Conservation (phyloP, 2,888 invertebrate species). For the Trichopoda pennipes region DNA sequence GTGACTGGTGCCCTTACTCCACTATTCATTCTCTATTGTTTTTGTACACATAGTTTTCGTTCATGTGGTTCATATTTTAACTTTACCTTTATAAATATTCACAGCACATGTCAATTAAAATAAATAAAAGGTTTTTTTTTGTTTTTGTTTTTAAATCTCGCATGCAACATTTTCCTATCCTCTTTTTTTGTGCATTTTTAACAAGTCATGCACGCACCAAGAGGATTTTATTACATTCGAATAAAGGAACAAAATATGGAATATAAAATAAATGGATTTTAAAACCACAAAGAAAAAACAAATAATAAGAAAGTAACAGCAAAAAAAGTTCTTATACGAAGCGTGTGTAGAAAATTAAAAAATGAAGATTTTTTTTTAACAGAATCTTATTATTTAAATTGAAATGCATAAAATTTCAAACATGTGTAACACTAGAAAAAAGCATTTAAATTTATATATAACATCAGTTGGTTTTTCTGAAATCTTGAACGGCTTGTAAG, state of each 20-base stretch:
- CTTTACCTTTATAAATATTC: constrained; percentile 45
- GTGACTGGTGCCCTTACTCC: constrained; percentile 37
- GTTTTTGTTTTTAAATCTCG: constrained; percentile 37
- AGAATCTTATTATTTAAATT: too few species aligned
- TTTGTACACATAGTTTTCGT: constrained; percentile 15
- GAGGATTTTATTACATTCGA: constrained; percentile 30
- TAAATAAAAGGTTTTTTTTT: constrained; percentile 49
- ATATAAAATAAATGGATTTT: constrained; percentile 65
- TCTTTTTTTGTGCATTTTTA: constrained; percentile 37
- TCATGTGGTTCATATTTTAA: background rate
- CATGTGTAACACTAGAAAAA: too few species aligned
- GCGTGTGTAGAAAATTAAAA: constrained; percentile 47
- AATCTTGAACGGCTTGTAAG: too few species aligned
- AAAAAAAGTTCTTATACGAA: constrained; percentile 32
- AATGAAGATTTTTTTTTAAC: too few species aligned
- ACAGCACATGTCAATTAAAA: constrained; percentile 63
- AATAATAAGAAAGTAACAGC: constrained; percentile 4
- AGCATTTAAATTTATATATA: too few species aligned
- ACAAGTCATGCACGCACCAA: constrained; percentile 38
- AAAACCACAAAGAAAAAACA: constrained; percentile 30
- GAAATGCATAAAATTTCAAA: too few species aligned
- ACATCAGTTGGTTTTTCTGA: too few species aligned
- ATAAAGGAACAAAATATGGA: constrained; percentile 6
- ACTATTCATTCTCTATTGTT: background rate
- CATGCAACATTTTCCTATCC: background rate